These are phyloP conservation scores for Drosophila parthenogenetica DNA, from an alignment of 2,888 invertebrate genomes.

Conservation along the genomic window DNA sequence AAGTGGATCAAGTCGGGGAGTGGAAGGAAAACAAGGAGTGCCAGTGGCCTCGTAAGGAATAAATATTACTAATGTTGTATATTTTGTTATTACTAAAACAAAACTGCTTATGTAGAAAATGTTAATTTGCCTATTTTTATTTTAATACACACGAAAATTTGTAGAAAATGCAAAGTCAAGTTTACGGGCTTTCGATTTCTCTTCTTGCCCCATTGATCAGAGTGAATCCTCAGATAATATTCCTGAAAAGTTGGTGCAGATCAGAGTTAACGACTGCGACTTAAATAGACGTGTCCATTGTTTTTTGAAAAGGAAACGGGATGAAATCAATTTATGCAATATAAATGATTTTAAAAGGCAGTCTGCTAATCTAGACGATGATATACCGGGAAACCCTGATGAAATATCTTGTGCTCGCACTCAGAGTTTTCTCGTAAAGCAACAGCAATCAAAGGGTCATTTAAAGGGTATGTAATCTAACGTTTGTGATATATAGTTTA, in stretches of 20 bases:
- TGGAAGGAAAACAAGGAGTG: conserved; percentile 96
- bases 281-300: conserved; percentile 89
- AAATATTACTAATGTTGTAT: conserved; percentile 3
- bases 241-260: conserved; percentile 87
- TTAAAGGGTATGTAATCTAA: conserved; percentile 88
- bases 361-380: not conserved
- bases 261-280: conserved; percentile 89
- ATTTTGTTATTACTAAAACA: conserved; percentile 21
- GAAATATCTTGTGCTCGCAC: conserved; percentile 90
- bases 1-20: conserved; percentile 85
- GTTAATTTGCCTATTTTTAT: conserved; percentile 7
- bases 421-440: conserved; percentile 89
- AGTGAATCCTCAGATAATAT: conserved; percentile 25
- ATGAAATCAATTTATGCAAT: conserved; percentile 90
- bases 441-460: conserved; percentile 92
- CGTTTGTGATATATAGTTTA: not conserved
- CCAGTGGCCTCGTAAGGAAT: conserved; percentile 89
- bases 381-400: not conserved
- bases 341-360: conserved; percentile 88
- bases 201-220: conserved; percentile 54
- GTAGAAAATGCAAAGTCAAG: conserved; percentile 28
- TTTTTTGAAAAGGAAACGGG: conserved; percentile 91
- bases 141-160: conserved; percentile 16
- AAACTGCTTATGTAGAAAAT: not conserved
- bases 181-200: conserved; percentile 50